phyloP scores from a whole-genome alignment of 2,888 invertebrate genomes.

The Sinopyrophorus schimmeli region DNA sequence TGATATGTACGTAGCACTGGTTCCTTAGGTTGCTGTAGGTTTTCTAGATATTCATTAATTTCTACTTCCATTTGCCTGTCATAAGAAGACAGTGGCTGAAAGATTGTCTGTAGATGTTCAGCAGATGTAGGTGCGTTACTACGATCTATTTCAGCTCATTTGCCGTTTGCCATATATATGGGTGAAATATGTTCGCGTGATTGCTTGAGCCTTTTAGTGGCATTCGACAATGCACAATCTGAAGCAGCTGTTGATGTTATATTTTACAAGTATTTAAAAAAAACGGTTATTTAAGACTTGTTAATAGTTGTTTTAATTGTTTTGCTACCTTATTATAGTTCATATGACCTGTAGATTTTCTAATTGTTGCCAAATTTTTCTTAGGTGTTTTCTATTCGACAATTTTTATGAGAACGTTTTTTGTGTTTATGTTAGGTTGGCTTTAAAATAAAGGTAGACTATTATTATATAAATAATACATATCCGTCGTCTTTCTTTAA shows the following conservation, averaged over 20 bases:
- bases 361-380: constrained; percentile 4
- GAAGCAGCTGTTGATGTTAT: constrained; percentile 5
- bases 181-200: constrained; percentile 6
- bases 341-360: not conserved
- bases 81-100: constrained; percentile 1
- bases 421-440: not conserved
- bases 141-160: constrained; percentile 5
- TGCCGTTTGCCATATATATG: constrained; percentile 3
- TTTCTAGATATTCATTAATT: constrained; percentile 10
- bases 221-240: constrained; percentile 1
- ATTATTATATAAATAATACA: no score
- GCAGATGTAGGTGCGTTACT: constrained; percentile 5
- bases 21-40: constrained; percentile 7
- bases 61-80: constrained; percentile 5
- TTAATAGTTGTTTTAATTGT: constrained; percentile 10
- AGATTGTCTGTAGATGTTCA: constrained; percentile 8
- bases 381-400: not conserved
- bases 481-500: no score
- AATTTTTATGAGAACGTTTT: constrained; percentile 1
- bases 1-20: constrained; percentile 6
- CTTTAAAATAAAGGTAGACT: no score
- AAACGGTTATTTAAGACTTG: constrained; percentile 1
- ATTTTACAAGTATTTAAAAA: constrained; percentile 10
- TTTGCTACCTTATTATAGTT: constrained; percentile 1
- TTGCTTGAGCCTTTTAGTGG: constrained; percentile 11